These are phyloP conservation scores for Pitta sordida DNA, from an alignment of 2,113 vertebrate genomes.

Conservation along the genomic window DNA sequence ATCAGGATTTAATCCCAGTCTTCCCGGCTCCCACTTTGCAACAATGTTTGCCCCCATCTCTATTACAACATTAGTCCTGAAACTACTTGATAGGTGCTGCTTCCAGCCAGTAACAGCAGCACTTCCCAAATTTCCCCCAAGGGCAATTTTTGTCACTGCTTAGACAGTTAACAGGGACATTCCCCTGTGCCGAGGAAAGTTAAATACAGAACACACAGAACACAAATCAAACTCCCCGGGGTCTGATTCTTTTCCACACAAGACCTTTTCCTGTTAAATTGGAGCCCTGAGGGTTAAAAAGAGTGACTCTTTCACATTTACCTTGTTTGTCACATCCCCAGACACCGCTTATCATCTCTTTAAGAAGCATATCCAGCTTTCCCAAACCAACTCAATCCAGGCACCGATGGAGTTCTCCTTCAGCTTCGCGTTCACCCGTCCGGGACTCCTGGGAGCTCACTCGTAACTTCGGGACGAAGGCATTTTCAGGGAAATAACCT, in stretches of 20 bases:
- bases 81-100: neutral
- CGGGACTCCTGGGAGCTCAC: neutral
- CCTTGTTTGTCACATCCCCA: conserved; percentile 18
- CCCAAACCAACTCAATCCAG: neutral
- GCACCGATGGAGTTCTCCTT: neutral
- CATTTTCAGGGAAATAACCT: conserved; percentile 44
- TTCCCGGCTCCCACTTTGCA: neutral
- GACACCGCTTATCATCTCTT: neutral
- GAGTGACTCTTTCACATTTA: conserved; percentile 10
- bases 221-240: neutral
- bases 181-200: neutral
- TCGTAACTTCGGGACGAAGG: neutral
- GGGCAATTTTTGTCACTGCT: neutral
- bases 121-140: neutral
- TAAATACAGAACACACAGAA: neutral
- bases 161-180: neutral
- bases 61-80: neutral
- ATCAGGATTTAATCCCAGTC: neutral
- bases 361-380: conserved; percentile 32
- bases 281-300: neutral
- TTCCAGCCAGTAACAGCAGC: neutral
- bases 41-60: neutral
- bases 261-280: neutral
- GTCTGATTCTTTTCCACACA: neutral
- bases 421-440: neutral